Conservation (phyloP, 2,113 vertebrate genomes). For the Chrysemys picta region DNA sequence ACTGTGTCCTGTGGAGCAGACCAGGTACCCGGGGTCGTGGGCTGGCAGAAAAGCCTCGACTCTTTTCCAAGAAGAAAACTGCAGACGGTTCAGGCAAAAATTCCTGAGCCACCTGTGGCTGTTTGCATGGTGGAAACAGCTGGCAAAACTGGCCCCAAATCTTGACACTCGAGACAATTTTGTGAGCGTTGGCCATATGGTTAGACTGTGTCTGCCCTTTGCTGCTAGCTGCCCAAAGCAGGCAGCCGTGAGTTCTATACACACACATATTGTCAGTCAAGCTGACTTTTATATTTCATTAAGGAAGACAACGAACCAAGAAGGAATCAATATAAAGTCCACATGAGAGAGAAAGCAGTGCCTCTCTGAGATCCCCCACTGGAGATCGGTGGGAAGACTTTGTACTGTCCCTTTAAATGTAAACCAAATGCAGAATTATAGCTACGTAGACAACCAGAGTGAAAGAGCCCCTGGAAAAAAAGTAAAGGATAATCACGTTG, state of each 20-base stretch:
- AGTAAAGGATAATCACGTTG: neutral
- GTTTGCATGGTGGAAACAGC: neutral
- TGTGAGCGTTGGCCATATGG: neutral
- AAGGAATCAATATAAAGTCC: neutral
- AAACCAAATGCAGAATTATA: neutral
- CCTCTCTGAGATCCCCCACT: neutral
- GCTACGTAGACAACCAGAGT: neutral
- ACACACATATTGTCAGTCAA: neutral
- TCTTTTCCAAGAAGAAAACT: neutral
- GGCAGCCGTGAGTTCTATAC: neutral
- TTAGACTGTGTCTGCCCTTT: neutral
- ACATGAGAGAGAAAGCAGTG: neutral
- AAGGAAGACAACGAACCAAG: neutral
- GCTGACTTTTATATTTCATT: neutral
- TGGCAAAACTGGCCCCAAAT: neutral
- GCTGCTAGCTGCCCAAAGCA: neutral
- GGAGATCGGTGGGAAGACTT: neutral
- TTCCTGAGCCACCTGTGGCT: neutral
- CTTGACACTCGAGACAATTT: neutral
- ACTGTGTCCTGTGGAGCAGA: neutral
- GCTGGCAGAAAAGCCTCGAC: neutral
- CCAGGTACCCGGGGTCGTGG: neutral
- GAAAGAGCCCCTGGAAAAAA: neutral
- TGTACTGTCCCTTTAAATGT: neutral
- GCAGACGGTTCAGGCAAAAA: neutral